Percentiles rank a stretch among this genome's conserved stretches.
These are phyloP conservation scores for Apoda limacodes DNA, from an alignment of 2,888 invertebrate genomes.

Conservation along the genomic window DNA sequence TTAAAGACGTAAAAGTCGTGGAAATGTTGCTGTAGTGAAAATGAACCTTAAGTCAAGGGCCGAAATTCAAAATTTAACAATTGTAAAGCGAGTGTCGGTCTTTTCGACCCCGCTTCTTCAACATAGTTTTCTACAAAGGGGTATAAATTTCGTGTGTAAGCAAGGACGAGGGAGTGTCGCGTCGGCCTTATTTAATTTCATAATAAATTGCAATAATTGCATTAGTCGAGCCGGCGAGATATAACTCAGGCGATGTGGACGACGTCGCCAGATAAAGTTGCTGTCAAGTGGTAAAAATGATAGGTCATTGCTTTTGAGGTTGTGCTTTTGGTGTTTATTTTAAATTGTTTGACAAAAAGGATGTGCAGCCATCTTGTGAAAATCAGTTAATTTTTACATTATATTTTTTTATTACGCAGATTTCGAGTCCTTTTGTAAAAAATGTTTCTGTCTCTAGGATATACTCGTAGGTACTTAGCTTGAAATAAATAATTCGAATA, in stretches of 20 bases:
- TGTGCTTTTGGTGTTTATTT: conserved; percentile 26
- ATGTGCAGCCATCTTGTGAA: no score
- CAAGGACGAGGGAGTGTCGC: conserved; percentile 33
- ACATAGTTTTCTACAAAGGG: conserved; percentile 48
- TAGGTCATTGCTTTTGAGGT: conserved; percentile 22
- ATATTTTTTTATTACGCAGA: no score
- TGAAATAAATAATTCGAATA: no score
- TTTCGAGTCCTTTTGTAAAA: no score
- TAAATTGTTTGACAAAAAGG: no score
- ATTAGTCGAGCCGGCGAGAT: conserved; percentile 44
- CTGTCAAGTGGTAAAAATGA: conserved; percentile 28
- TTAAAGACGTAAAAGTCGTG: conserved; percentile 41
- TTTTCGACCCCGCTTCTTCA: conserved; percentile 29
- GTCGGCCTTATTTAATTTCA: conserved; percentile 64
- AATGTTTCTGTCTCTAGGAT: no score
- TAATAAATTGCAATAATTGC: conserved; percentile 68
- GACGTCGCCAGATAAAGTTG: conserved; percentile 29
- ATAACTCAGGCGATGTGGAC: conserved; percentile 46
- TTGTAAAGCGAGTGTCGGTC: conserved; percentile 26
- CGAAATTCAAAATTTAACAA: conserved; percentile 45
- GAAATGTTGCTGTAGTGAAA: conserved; percentile 26
- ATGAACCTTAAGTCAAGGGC: conserved; percentile 32
- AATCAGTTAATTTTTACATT: no score
- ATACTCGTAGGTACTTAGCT: no score
- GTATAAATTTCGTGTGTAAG: conserved; percentile 48